Evolutionary conservation across 2,113 vertebrate genomes (phyloP).

Genomic region (Chinchilla lanigera): DNA sequence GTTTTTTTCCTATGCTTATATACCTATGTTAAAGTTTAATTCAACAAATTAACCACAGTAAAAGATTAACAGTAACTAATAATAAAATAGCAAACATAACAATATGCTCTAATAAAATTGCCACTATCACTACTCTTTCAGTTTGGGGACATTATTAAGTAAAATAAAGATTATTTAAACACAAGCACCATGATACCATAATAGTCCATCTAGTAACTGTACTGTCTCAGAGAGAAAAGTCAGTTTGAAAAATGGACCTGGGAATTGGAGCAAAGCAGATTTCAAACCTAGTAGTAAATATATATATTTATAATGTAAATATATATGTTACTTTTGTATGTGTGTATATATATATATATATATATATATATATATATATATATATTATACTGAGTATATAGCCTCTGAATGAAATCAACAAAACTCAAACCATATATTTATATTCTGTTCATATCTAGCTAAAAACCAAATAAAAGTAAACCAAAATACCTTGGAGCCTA

Average conservation of each 20-base stretch:
- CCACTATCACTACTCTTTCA: neutral
- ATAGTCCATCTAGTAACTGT: neutral
- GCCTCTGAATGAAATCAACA: neutral
- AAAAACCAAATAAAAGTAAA: neutral
- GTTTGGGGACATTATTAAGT: neutral
- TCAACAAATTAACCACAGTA: neutral
- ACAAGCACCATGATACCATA: neutral
- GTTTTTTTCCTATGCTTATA: neutral
- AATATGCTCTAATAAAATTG: neutral
- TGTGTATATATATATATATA: neutral
- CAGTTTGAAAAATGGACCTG: neutral
- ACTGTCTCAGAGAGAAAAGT: neutral
- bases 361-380: neutral
- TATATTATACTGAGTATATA: neutral
- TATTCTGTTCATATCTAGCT: neutral
- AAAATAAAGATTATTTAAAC: neutral
- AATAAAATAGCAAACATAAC: neutral
- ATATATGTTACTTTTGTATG: no score
- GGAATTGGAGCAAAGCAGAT: neutral
- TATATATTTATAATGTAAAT: neutral
- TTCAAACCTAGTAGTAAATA: conserved; percentile 15
- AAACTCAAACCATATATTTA: neutral
- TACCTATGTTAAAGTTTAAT: neutral
- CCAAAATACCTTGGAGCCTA: neutral
- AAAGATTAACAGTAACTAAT: neutral